phyloP scores from a whole-genome alignment of 2,113 vertebrate species.

The Chamaetylas fuelleborni region DNA sequence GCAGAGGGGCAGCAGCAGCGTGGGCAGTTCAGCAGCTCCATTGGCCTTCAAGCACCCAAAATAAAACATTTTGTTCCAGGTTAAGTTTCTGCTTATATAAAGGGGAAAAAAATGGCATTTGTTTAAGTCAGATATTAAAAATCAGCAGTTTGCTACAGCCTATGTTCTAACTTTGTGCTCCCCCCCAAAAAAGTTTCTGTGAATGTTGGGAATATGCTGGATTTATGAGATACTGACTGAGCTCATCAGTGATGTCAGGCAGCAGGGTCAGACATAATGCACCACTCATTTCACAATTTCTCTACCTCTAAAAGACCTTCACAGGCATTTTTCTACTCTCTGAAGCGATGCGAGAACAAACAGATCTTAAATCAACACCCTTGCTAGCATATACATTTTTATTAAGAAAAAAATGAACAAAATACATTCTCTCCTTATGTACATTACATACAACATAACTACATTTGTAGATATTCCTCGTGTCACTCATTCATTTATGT shows the following conservation, averaged over 20 bases:
- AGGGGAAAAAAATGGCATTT: background rate
- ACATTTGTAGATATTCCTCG: slow-evolving; percentile 73
- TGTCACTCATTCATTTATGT: slow-evolving; percentile 79
- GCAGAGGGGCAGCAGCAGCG: background rate
- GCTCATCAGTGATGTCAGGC: background rate
- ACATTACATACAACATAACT: slow-evolving; percentile 96
- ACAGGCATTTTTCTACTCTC: background rate
- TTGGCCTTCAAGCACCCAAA: background rate
- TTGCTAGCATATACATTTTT: slow-evolving; percentile 74
- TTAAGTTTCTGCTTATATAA: background rate
- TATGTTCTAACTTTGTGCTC: rapidly evolving
- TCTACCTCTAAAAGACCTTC: background rate
- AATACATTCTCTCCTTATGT: slow-evolving; percentile 99
- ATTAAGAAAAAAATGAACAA: slow-evolving; percentile 91
- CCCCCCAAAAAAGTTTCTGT: background rate
- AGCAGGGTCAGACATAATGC: background rate
- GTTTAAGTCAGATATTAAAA: background rate
- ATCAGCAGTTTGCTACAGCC: background rate
- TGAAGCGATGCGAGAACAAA: rapidly evolving
- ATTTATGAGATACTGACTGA: background rate
- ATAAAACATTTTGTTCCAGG: background rate
- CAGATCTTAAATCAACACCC: background rate
- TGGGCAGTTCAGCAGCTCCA: background rate
- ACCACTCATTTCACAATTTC: background rate
- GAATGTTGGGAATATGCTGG: background rate